These are phyloP conservation scores for Apostichopus parvimensis DNA, from an alignment of 35 echinoderm and acorn worm genomes.

Conservation along the genomic window DNA sequence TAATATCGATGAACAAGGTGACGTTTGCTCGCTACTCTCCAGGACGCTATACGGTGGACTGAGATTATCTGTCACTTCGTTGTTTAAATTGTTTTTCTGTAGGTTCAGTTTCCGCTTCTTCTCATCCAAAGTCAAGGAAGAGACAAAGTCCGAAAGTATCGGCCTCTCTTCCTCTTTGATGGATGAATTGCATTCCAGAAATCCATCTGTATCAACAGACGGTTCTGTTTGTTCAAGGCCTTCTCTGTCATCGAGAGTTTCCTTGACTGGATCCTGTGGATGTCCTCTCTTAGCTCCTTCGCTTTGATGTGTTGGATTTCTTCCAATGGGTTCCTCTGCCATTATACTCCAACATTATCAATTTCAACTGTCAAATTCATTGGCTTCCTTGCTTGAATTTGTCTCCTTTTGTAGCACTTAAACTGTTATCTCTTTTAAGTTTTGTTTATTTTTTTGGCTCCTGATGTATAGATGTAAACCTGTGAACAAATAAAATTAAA, in stretches of 20 bases:
- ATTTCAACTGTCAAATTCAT: background rate
- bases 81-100: background rate
- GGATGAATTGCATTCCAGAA: slow-evolving; percentile 40
- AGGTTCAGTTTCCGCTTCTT: background rate
- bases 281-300: background rate
- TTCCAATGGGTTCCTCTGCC: background rate
- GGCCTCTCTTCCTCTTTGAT: slow-evolving; percentile 43
- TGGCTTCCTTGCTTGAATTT: too few relatives aligned
- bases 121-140: slow-evolving; percentile 31
- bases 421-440: too few relatives aligned
- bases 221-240: background rate
- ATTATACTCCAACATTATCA: slow-evolving; percentile 5
- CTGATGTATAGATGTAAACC: too few relatives aligned
- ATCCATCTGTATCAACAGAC: background rate
- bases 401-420: too few relatives aligned
- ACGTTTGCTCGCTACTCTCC: slow-evolving; percentile 46
- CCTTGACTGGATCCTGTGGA: background rate
- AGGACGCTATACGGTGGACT: slow-evolving; percentile 45
- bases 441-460: too few relatives aligned
- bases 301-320: background rate
- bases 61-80: slow-evolving; percentile 12
- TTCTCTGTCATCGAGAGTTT: background rate
- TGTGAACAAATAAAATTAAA: too few relatives aligned
- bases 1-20: slow-evolving; percentile 20
- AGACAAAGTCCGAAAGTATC: slow-evolving; percentile 17